Conservation (phyloP, 1,140 invertebrate genomes). For the Drosophila jambulina region DNA sequence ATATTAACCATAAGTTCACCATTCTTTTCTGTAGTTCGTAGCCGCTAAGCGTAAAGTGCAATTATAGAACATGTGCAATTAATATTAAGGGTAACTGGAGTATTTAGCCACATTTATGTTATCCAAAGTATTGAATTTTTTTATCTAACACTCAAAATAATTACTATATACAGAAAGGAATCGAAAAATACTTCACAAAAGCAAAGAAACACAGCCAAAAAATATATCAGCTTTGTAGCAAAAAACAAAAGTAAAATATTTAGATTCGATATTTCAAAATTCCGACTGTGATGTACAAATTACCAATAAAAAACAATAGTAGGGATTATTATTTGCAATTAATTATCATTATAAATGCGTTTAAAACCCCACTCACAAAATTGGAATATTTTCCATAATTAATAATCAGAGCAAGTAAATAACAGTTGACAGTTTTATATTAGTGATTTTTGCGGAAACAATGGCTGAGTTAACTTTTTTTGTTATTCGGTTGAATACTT, state of each 20-base stretch:
- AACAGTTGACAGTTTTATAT: background rate
- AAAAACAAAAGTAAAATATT: background rate
- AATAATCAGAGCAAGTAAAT: background rate
- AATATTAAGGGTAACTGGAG: conserved; percentile 46
- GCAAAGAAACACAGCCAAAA: conserved; percentile 7
- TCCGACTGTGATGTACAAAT: conserved; percentile 18
- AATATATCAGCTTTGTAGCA: background rate
- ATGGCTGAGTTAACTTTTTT: background rate
- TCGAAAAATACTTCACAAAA: background rate
- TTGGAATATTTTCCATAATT: background rate
- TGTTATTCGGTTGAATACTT: background rate
- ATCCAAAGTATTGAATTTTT: conserved; percentile 10
- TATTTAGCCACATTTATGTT: conserved; percentile 12
- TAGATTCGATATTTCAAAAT: conserved; percentile 4
- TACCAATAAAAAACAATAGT: conserved; percentile 1
- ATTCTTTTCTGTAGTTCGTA: conserved; percentile 16
- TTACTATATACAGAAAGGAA: background rate
- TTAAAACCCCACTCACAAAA: background rate
- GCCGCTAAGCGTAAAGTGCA: conserved; percentile 71
- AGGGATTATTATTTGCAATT: background rate
- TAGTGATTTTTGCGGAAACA: background rate
- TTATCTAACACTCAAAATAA: background rate
- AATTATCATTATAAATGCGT: background rate
- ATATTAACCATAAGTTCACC: conserved; percentile 4
- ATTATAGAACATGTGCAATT: conserved; percentile 68